A percentile compares a stretch with the other conserved stretches of the same genome.
Conservation (phyloP, 2,113 vertebrate genomes). For the Oncorhynchus clarkii region DNA sequence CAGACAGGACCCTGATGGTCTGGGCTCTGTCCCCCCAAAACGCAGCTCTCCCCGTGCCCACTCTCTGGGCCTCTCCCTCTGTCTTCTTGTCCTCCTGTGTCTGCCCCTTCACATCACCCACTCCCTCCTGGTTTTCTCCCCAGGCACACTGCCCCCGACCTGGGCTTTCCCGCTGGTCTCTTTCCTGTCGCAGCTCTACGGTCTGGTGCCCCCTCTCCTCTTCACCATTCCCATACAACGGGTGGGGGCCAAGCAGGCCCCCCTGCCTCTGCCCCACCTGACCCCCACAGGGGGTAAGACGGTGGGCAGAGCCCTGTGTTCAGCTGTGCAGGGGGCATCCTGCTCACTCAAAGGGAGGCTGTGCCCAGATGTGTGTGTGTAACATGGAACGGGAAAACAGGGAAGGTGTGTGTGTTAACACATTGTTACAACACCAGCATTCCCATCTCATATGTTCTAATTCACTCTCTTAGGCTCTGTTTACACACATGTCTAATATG, state of each 20-base stretch:
- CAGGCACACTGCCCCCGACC: slow-evolving; percentile 42
- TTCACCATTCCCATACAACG: slow-evolving; percentile 61
- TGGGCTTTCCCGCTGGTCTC: slow-evolving; percentile 48
- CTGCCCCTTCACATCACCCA: slow-evolving; percentile 71
- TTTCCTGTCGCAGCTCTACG: slow-evolving; percentile 73
- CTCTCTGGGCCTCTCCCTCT: slow-evolving; percentile 68
- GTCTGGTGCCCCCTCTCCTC: slow-evolving; percentile 72
- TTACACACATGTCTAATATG: neutral
- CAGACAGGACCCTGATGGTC: slow-evolving; percentile 30
- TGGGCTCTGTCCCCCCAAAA: slow-evolving; percentile 32
- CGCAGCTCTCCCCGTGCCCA: slow-evolving; percentile 36
- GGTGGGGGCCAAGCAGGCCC: slow-evolving; percentile 20
- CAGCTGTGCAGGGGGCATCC: slow-evolving; percentile 47
- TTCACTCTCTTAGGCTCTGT: neutral
- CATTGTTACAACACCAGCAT: too few relatives aligned
- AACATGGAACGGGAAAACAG: neutral
- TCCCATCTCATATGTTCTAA: too few relatives aligned
- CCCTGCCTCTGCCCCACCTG: slow-evolving; percentile 40
- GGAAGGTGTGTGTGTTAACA: too few relatives aligned
- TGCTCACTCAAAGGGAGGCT: slow-evolving; percentile 59
- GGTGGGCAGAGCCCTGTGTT: slow-evolving; percentile 45
- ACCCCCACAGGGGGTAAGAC: slow-evolving; percentile 44
- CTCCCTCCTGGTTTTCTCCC: slow-evolving; percentile 59
- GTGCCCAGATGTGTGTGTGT: slow-evolving; percentile 48
- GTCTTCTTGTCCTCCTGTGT: slow-evolving; percentile 73